Conservation (phyloP, 1,140 invertebrate genomes). For the Nephila pilipes region DNA sequence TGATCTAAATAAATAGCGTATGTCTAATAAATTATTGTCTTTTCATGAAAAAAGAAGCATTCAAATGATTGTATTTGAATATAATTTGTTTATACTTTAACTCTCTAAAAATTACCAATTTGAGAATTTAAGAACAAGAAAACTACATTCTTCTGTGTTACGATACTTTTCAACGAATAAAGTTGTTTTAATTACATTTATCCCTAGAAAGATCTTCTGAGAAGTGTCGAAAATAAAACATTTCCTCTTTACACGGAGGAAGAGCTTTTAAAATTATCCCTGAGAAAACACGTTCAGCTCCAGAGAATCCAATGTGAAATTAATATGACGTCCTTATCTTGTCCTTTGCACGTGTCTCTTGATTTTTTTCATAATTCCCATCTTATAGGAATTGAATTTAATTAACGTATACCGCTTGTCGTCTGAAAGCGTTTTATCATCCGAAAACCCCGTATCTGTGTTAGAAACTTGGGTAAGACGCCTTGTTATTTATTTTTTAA, state of each 20-base stretch:
- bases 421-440: background rate
- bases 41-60: too few relatives aligned
- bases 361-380: background rate
- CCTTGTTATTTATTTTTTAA: too few relatives aligned
- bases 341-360: background rate
- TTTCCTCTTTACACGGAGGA: too few relatives aligned
- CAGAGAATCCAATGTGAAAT: background rate
- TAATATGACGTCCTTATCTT: conserved; percentile 6
- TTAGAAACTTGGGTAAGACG: background rate
- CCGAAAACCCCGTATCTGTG: background rate
- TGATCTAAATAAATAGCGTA: too few relatives aligned
- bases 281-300: conserved; percentile 5
- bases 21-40: too few relatives aligned
- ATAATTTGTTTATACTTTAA: too few relatives aligned
- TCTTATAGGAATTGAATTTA: background rate
- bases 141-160: too few relatives aligned
- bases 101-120: too few relatives aligned
- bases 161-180: too few relatives aligned
- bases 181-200: too few relatives aligned
- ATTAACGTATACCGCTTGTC: background rate
- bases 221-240: background rate
- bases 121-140: too few relatives aligned
- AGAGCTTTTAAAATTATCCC: background rate
- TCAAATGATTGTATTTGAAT: too few relatives aligned
- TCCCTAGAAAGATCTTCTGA: background rate